Base-by-base conservation (phyloP, 2,797 vertebrate genomes). In the Labeo calbasu region DNA sequence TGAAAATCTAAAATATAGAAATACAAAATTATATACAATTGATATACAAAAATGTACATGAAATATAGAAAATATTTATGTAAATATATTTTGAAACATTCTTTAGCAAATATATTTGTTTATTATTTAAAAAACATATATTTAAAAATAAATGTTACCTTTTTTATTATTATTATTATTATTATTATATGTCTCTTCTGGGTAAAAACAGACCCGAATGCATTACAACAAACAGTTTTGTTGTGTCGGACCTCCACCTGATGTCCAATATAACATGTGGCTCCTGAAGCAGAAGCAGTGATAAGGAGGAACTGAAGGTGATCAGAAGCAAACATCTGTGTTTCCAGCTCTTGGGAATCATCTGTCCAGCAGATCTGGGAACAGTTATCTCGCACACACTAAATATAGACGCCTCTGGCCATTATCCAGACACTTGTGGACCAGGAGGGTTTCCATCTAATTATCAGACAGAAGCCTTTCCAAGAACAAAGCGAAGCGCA, bases 391-490 rank as follows among this genome's bases (percentile, higher is more conserved):
- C 66, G 14, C 79, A 57, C 9, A 6, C 21, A 40, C 80, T 65
- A 65, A 75, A 82, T 66, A 75, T 65, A 82, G 70, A 73, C 28
- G 51, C 43, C 46, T 72, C 80, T 82, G 80, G 80, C 57, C 10
- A 6, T 40, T 57, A 51, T 75, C 80, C 21, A 73, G 57, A 72
- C 80, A 63, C 80, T 82, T 82, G 69, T 50, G 69, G 80, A 82
- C 19, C 81, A 46, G 53, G 69, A 57, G 65, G 48, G 51, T 25
- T 80, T 53, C 78, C 9, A 81, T 51, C 80, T 75, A 36, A 65
- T 65, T 65, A 82, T 75, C 70, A 65, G 57, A 71, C 23, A 73
- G 69, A 73, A 82, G 57, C 21, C 28, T 65, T 63, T 82, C 70
- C 70, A 65, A 81, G 53, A 72, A 72, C 79, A 72, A 81, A 48